Conservation (phyloP, 2,888 invertebrate genomes). For the Schizotus pectinicornis region DNA sequence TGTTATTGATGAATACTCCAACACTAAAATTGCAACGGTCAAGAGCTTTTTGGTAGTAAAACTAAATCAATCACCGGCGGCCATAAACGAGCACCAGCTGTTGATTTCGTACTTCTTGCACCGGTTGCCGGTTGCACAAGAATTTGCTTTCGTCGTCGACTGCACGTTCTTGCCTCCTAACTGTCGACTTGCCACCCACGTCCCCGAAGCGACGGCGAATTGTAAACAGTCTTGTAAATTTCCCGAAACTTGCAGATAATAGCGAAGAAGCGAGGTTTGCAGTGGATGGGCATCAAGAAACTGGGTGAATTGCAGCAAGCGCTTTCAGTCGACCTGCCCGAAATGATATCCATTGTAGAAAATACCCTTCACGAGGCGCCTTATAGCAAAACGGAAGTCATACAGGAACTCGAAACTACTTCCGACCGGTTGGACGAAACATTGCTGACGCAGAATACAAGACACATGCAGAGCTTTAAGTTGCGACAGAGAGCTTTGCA, state of each 20-base stretch:
- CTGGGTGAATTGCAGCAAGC: conserved; percentile 78
- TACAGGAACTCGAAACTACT: conserved; percentile 64
- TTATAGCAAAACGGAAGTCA: conserved; percentile 75
- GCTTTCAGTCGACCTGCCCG: conserved; percentile 67
- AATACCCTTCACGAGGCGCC: conserved; percentile 68
- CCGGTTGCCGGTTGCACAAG: no score
- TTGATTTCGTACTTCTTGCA: no score
- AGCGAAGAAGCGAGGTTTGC: conserved; percentile 65
- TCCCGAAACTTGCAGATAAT: conserved; percentile 63
- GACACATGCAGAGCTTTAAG: conserved; percentile 71
- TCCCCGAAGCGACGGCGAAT: not conserved
- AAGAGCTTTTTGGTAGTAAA: no score
- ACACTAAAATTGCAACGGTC: no score
- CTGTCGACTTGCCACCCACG: not conserved
- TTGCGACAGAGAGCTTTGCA: conserved; percentile 87
- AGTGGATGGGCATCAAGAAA: conserved; percentile 70
- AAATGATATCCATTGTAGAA: conserved; percentile 74
- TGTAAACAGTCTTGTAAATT: conserved; percentile 1
- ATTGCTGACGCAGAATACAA: conserved; percentile 71
- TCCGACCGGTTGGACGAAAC: conserved; percentile 69
- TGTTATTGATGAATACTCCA: no score
- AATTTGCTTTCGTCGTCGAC: no score
- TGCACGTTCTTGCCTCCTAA: not conserved
- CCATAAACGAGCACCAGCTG: no score
- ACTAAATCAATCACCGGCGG: no score